A percentile compares a stretch with the other conserved stretches of the same genome.
phyloP scores from a whole-genome alignment of 2,888 invertebrate species.

The Sesia apiformis region DNA sequence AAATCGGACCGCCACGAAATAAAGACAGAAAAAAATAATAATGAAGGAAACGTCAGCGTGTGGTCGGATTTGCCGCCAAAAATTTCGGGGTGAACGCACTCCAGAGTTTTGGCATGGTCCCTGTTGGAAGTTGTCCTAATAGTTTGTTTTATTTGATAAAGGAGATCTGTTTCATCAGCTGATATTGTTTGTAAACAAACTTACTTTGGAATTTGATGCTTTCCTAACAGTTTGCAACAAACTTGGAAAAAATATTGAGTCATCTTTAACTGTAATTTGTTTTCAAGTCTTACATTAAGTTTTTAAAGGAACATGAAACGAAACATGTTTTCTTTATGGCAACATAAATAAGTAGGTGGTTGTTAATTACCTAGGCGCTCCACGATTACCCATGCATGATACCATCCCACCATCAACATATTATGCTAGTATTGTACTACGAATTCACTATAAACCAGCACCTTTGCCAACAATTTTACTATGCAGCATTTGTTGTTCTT shows the following conservation, averaged over 20 bases:
- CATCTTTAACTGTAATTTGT: no score
- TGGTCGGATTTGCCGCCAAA: conserved; percentile 61
- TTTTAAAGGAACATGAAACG: no score
- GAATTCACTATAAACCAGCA: conserved; percentile 26
- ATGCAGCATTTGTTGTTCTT: conserved; percentile 55
- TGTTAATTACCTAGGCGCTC: no score
- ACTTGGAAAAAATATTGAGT: no score
- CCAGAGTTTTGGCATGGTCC: conserved; percentile 65
- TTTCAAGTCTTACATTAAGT: no score
- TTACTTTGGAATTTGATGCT: no score
- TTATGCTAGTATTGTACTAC: conserved; percentile 3
- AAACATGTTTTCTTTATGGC: no score
- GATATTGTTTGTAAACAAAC: conserved; percentile 15
- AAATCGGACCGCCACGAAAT: conserved; percentile 59
- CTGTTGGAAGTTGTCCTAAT: conserved; percentile 63
- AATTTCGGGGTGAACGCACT: conserved; percentile 64
- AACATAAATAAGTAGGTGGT: no score
- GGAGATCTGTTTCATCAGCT: conserved; percentile 9
- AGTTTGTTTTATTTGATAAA: conserved; percentile 58
- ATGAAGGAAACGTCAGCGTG: conserved; percentile 59
- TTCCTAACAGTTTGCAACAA: no score
- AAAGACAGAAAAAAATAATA: conserved; percentile 61
- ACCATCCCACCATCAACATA: background rate
- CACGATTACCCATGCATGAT: conserved; percentile 5
- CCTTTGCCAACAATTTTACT: conserved; percentile 56